Evolutionary conservation across 2,113 vertebrate genomes (phyloP).

Genomic region (Cebus imitator): DNA sequence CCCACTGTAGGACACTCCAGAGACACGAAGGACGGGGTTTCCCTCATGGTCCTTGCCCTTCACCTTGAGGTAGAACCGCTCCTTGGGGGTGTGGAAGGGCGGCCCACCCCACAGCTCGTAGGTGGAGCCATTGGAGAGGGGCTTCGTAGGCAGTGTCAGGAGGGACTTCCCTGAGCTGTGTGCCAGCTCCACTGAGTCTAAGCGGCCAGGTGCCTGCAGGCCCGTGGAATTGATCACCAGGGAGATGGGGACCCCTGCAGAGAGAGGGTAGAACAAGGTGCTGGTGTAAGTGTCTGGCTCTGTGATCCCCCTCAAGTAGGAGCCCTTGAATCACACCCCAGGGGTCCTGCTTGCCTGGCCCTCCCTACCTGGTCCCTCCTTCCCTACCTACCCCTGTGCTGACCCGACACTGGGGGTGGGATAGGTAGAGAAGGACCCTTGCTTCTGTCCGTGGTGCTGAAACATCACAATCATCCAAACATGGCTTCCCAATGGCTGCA

Average conservation of each 20-base stretch:
- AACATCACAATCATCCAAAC: not conserved
- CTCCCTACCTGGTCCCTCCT: not conserved
- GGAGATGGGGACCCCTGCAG: slow-evolving; percentile 90
- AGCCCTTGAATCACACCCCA: not conserved
- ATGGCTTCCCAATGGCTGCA: rapidly evolving
- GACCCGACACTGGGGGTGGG: not conserved
- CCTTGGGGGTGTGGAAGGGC: slow-evolving; percentile 85
- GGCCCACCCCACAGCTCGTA: slow-evolving; percentile 91
- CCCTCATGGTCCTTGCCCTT: slow-evolving; percentile 90
- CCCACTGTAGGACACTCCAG: slow-evolving; percentile 93
- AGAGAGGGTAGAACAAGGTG: not conserved
- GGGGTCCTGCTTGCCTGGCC: not conserved
- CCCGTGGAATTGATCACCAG: slow-evolving; percentile 91
- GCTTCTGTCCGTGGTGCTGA: slow-evolving; percentile 77
- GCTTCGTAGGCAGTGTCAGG: slow-evolving; percentile 81
- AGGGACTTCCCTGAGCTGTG: slow-evolving; percentile 88
- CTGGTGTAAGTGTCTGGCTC: not conserved
- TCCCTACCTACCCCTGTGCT: not conserved
- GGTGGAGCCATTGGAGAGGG: slow-evolving; percentile 83
- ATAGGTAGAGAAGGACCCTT: rapidly evolving
- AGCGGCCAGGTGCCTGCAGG: slow-evolving; percentile 86
- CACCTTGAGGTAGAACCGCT: slow-evolving; percentile 93
- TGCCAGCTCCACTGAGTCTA: slow-evolving; percentile 89
- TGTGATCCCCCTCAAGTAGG: not conserved
- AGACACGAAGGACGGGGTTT: slow-evolving; percentile 92